Base-by-base conservation (phyloP, 2,888 invertebrate genomes). In the Daptonema setosum region DNA sequence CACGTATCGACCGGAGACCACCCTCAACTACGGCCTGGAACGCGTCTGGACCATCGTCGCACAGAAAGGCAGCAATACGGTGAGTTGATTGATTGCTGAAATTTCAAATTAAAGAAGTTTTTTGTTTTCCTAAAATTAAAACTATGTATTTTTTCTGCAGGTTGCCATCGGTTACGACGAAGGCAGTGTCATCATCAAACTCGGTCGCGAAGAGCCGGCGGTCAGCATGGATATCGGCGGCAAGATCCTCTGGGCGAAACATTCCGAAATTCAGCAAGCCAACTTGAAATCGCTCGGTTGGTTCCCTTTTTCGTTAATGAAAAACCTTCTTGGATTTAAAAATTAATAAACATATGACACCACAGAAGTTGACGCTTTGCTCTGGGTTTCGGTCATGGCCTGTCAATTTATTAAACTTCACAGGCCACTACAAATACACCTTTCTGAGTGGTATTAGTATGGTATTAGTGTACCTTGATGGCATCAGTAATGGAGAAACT, bases 241-340 rank as follows among this genome's bases (percentile, higher is more conserved):
- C 28, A 99, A 99, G 76, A 93, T 97, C 59, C 84, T 99, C 58
- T 97, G 93, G 91, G 97, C 97, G 0, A 83, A 84, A 68, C 97
- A 99, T 73, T 90, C 90, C 0, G 97, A 97, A 75, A 81, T 99
- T 72, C 95, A 97, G 71, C 95, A 95, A 47, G 57, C 57, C 52
- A 60, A 57, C 28, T 25, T 61, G 54, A 60, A 57, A 60, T 28
- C 54, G 24, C 41, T 58, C 20, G 57, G 71, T 59, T 65, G 64
- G 2, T 71, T 20, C 41, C n/a, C n/a, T n/a, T n/a, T n/a, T n/a
- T n/a, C n/a, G n/a, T n/a, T n/a, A n/a, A n/a, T n/a, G n/a, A n/a
- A n/a, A n/a, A n/a, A n/a, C n/a, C n/a, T n/a, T n/a, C n/a, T n/a
- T n/a, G n/a, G n/a, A n/a, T n/a, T n/a, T n/a, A n/a, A n/a, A n/a